Evolutionary conservation across 2,797 vertebrate genomes (phyloP), one percentile per base, ranked within the genome.

Genomic region (Pterois miles): DNA sequence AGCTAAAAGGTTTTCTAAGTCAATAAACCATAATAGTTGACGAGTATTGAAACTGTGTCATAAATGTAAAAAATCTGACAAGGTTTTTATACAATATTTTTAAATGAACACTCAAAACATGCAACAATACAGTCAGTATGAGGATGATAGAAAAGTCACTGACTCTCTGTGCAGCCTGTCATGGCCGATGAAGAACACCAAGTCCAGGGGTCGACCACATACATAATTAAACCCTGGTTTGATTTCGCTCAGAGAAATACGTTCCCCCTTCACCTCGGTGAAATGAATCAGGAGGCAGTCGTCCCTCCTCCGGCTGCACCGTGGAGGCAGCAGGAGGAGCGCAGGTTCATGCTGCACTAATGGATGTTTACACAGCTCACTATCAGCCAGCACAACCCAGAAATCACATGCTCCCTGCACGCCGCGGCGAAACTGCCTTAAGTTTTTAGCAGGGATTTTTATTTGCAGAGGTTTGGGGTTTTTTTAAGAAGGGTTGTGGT

Each of bases 361-460:
- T 94, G 91, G 92, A 91, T 94, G 93, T 95, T 95, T 94, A 95
- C 93, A 93, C 92, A 94, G 86, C 88, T 93, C 90, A 20, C 81
- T 74, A 89, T 93, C 87, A 83, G 83, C 84, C 90, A 88, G 88
- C 86, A 87, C 72, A 87, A 70, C 83, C 86, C 86, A 86, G 77
- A 88, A 86, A 88, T 87, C 88, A 90, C 89, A 88, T 84, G 84
- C 78, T 87, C 67, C 50, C 81, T 27, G n/a, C 29, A 7, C 78
- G 54, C 70, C 23, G 54, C 16, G 0, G 66, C 73, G 64, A 62
- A 81, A 81, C 76, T 18, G 34, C 71, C 75, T 59, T 2, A 82
- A 81, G 70, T 86, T 76, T 91, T 79, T 69, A 79, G 81, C 82
- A 71, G 43, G 65, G 71, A 67, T 85, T 88, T 86, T 62, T 86